Evolutionary conservation across 2,113 vertebrate species (phyloP).

Genomic region (Symphodus melops): DNA sequence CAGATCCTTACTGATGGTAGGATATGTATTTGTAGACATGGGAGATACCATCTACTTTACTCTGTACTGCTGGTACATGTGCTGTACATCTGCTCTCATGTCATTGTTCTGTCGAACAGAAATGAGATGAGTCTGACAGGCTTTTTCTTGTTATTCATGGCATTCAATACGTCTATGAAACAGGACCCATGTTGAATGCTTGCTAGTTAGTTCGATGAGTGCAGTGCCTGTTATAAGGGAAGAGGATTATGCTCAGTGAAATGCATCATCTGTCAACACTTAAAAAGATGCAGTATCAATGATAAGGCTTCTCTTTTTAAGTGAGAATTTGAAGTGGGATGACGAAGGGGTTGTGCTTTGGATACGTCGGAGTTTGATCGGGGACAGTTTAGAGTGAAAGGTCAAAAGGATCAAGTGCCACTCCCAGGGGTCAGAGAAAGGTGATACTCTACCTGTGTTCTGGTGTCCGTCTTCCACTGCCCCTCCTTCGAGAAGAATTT

Average conservation of each 20-base stretch:
- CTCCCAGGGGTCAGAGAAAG: conserved; percentile 71
- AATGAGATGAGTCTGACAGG: conserved; percentile 53
- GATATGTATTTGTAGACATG: conserved; percentile 8
- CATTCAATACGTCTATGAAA: conserved; percentile 51
- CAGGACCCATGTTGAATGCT: conserved; percentile 44
- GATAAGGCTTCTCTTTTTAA: conserved; percentile 74
- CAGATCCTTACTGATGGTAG: conserved; percentile 2
- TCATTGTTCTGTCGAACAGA: conserved; percentile 45
- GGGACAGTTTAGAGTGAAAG: conserved; percentile 41
- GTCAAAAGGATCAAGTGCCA: conserved; percentile 49
- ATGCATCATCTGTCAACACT: conserved; percentile 65
- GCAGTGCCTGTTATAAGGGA: conserved; percentile 34
- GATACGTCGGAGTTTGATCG: conserved; percentile 42
- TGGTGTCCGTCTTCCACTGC: conserved; percentile 92
- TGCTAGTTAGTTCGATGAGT: conserved; percentile 59
- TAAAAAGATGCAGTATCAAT: conserved; percentile 69
- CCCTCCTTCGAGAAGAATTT: conserved; percentile 91
- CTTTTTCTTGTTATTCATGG: conserved; percentile 34
- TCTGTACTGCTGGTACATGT: conserved; percentile 50
- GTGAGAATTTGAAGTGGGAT: conserved; percentile 44
- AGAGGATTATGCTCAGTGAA: conserved; percentile 57
- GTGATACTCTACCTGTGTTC: conserved; percentile 92
- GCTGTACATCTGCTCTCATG: conserved; percentile 47
- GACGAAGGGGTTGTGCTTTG: background rate
- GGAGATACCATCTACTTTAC: conserved; percentile 21